phyloP scores from a whole-genome alignment of 2,888 invertebrate species.

The Germaria angustata region DNA sequence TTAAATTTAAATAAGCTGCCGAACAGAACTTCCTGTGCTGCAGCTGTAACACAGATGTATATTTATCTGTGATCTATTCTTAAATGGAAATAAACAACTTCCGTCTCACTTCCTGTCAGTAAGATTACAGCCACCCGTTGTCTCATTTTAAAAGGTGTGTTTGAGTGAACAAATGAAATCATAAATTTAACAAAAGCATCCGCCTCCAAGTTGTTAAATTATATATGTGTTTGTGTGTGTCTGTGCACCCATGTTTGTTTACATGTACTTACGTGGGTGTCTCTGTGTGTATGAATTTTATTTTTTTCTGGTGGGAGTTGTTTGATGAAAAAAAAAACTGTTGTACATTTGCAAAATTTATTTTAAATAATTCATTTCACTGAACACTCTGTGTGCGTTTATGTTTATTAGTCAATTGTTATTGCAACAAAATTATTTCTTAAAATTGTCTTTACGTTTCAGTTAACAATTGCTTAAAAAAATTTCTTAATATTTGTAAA shows the following conservation, averaged over 20 bases:
- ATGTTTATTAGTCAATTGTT: no score
- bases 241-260: neutral
- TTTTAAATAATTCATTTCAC: no score
- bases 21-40: neutral
- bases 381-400: no score
- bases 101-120: slow-evolving; percentile 24
- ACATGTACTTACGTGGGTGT: neutral
- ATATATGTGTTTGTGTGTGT: neutral
- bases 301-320: neutral
- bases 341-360: neutral
- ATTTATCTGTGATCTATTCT: slow-evolving; percentile 33
- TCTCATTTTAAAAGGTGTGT: neutral
- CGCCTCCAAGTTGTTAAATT: neutral
- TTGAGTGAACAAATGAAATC: slow-evolving; percentile 14
- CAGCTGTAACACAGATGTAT: slow-evolving; percentile 17
- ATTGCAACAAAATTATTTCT: slow-evolving; percentile 4
- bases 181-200: slow-evolving; percentile 22
- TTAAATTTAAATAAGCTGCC: neutral
- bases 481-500: neutral
- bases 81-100: slow-evolving; percentile 46
- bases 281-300: neutral
- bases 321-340: neutral
- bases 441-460: slow-evolving; percentile 8
- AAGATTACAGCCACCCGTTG: neutral
- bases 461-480: slow-evolving; percentile 18